phyloP scores from a whole-genome alignment of 2,797 vertebrate species.

The Cottoperca gobio region DNA sequence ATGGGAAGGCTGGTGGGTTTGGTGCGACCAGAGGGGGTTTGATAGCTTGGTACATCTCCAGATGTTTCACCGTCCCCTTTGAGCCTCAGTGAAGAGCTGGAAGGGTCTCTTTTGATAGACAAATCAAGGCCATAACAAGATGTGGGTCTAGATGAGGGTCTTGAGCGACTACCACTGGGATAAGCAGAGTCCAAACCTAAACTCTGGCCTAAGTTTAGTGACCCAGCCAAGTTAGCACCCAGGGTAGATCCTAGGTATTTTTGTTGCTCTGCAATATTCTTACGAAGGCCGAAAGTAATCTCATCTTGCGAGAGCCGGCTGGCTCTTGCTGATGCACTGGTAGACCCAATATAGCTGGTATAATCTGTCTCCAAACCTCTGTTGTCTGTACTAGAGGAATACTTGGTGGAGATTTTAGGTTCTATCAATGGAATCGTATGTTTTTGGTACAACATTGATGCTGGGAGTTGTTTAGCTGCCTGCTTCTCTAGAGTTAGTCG shows the following conservation, averaged over 20 bases:
- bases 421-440: constrained; percentile 94
- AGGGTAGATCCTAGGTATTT: constrained; percentile 93
- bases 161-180: constrained; percentile 94
- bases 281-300: constrained; percentile 96
- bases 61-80: constrained; percentile 93
- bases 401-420: constrained; percentile 93
- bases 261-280: constrained; percentile 98
- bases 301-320: constrained; percentile 96
- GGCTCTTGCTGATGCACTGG: constrained; percentile 90
- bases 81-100: constrained; percentile 94
- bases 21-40: constrained; percentile 92
- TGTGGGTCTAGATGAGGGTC: constrained; percentile 95
- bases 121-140: constrained; percentile 98
- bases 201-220: constrained; percentile 89
- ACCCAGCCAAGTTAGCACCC: constrained; percentile 90
- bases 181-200: constrained; percentile 90
- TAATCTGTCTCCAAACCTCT: constrained; percentile 95
- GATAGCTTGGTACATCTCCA: constrained; percentile 88
- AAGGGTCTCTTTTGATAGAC: constrained; percentile 96
- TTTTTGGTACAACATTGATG: constrained; percentile 96
- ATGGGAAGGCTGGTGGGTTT: constrained; percentile 98
- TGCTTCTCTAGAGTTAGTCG: constrained; percentile 98
- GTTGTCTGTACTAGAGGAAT: constrained; percentile 94
- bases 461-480: constrained; percentile 96
- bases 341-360: constrained; percentile 91